phyloP scores from a whole-genome alignment of 1,140 invertebrate species.

The Brevipalpus yothersi region DNA sequence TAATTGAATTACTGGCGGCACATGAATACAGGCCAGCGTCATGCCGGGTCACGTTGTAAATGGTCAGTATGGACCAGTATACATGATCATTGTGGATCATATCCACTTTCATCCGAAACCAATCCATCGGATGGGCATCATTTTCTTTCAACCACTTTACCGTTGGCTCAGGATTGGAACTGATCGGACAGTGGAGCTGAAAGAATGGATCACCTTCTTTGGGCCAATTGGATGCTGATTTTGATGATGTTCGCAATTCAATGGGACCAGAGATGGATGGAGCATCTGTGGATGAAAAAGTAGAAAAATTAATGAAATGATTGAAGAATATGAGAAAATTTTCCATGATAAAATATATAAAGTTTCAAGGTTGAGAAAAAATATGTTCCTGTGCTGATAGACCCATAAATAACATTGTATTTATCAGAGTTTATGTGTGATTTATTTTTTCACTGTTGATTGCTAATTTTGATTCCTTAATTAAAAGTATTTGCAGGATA shows the following conservation, averaged over 20 bases:
- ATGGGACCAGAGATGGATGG: not conserved
- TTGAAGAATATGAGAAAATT: not conserved
- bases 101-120: not conserved
- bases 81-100: constrained; percentile 16
- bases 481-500: no score
- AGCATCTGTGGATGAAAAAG: not conserved
- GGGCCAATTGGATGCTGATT: not conserved
- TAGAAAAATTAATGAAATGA: no score
- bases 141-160: not conserved
- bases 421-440: no score
- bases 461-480: no score
- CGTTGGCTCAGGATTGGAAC: not conserved
- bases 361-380: no score
- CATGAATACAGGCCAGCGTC: constrained; percentile 74
- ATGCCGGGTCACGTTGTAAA: constrained; percentile 44
- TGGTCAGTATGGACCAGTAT: constrained; percentile 52
- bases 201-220: not conserved
- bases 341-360: not conserved
- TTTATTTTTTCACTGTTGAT: no score
- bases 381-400: no score
- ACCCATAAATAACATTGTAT: no score
- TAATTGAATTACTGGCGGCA: constrained; percentile 64
- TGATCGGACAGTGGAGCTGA: not conserved
- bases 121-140: not conserved
- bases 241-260: not conserved